phyloP scores from a whole-genome alignment of 2,797 vertebrate genomes.

The Microhierax caerulescens region DNA sequence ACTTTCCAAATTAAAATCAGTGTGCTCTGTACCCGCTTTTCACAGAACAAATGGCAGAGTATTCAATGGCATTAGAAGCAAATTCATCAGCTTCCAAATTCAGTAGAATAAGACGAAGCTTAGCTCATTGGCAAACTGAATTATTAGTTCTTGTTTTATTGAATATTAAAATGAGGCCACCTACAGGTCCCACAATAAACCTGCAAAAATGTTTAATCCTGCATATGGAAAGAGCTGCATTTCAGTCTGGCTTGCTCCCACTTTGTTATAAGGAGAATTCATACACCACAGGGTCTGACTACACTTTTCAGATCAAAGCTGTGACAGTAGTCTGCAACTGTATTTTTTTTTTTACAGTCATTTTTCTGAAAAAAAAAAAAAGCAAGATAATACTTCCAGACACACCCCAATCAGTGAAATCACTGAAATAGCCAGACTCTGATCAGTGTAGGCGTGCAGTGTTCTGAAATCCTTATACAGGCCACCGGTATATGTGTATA shows the following conservation, averaged over 20 bases:
- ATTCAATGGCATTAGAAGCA: not conserved
- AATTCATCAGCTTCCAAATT: not conserved
- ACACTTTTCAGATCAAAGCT: not conserved
- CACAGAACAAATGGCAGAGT: not conserved
- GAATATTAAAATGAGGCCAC: conserved; percentile 50
- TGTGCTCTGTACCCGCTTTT: not conserved
- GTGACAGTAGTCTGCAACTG: not conserved
- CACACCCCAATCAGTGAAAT: not conserved
- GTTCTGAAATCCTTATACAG: not conserved
- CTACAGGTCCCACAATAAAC: conserved; percentile 28
- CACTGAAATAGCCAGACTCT: not conserved
- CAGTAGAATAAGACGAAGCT: not conserved
- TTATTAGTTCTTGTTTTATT: conserved; percentile 1
- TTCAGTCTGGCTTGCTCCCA: not conserved
- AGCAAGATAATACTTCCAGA: not conserved
- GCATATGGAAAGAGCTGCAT: not conserved
- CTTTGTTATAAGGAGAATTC: not conserved
- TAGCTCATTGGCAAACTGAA: not conserved
- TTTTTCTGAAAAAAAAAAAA: not conserved
- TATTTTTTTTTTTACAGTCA: not conserved
- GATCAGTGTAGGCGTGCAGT: not conserved
- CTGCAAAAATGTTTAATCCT: conserved; percentile 10
- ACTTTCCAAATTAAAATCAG: not conserved
- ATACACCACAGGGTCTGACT: not conserved
- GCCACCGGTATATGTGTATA: not conserved